Evolutionary conservation across 92 coral and sea anemone species (phyloP).

Genomic region (Epizoanthus illoricatus): DNA sequence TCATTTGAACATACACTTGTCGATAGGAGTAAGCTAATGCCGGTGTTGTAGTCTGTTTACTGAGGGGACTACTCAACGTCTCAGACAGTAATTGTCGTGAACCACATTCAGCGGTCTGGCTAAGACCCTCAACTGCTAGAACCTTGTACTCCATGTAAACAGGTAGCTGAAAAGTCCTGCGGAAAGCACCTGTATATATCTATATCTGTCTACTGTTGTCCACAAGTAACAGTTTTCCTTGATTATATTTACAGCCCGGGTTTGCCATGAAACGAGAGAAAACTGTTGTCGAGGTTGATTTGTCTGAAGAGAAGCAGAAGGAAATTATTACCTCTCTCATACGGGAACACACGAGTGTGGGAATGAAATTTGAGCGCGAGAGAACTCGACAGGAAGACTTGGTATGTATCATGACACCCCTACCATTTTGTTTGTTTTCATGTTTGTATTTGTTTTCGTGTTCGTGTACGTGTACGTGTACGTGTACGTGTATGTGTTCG

Average conservation of each 20-base stretch:
- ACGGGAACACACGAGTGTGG: slow-evolving; percentile 91
- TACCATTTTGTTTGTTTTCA: not conserved
- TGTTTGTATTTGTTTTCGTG: not conserved
- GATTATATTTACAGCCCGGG: slow-evolving; percentile 64
- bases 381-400: slow-evolving; percentile 89
- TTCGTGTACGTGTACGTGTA: not conserved
- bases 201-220: not conserved
- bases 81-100: too few relatives aligned
- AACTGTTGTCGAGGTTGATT: slow-evolving; percentile 92
- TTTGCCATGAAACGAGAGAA: slow-evolving; percentile 96
- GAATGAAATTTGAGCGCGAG: slow-evolving; percentile 92
- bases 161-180: too few relatives aligned
- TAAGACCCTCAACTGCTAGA: too few relatives aligned
- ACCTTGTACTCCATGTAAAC: too few relatives aligned
- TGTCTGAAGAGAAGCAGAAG: slow-evolving; percentile 86
- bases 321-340: slow-evolving; percentile 88
- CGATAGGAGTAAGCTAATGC: too few relatives aligned
- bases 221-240: not conserved
- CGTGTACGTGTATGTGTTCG: too few relatives aligned
- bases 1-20: too few relatives aligned
- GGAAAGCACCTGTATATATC: too few relatives aligned
- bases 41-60: too few relatives aligned
- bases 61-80: too few relatives aligned
- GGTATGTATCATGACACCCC: slow-evolving; percentile 50
- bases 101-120: too few relatives aligned